Conservation (phyloP, 2,888 invertebrate species). For the Loripinus fragilis region DNA sequence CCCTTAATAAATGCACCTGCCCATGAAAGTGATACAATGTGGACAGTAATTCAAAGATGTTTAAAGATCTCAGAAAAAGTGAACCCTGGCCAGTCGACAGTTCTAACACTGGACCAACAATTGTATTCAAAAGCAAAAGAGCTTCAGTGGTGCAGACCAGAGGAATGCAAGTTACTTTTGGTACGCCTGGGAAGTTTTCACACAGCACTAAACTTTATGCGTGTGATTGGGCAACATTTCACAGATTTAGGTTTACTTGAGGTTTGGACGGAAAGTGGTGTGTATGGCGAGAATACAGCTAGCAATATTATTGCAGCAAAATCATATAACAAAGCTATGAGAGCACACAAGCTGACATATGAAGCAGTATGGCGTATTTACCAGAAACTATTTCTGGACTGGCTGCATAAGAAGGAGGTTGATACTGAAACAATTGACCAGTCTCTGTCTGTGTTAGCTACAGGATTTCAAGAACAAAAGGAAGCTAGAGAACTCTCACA, state of each 20-base stretch:
- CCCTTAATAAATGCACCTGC: slow-evolving; percentile 37
- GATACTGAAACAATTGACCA: background rate
- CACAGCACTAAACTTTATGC: slow-evolving; percentile 26
- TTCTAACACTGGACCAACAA: background rate
- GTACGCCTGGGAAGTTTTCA: background rate
- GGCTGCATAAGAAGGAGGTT: background rate
- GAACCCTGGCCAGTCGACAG: background rate
- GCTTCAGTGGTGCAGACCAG: background rate
- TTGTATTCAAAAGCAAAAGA: background rate
- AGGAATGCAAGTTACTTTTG: background rate
- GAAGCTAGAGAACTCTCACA: background rate
- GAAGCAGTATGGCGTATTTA: too few relatives aligned
- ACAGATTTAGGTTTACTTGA: slow-evolving; percentile 33
- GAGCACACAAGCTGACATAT: slow-evolving; percentile 16
- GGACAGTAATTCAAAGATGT: slow-evolving; percentile 17
- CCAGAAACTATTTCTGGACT: background rate
- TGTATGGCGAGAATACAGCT: slow-evolving; percentile 29
- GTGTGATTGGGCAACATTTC: slow-evolving; percentile 32
- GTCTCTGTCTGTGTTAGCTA: background rate
- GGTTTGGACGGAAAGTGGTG: slow-evolving; percentile 32
- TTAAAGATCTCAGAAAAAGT: background rate
- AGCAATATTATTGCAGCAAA: slow-evolving; percentile 27
- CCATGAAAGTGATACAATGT: slow-evolving; percentile 33
- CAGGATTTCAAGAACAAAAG: background rate
- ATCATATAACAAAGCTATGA: slow-evolving; percentile 25